A percentile compares a stretch with the other conserved stretches of the same genome.
These are phyloP conservation scores for Hirtodrosophila alboralis DNA, from an alignment of 2,888 invertebrate species.

Conservation along the genomic window DNA sequence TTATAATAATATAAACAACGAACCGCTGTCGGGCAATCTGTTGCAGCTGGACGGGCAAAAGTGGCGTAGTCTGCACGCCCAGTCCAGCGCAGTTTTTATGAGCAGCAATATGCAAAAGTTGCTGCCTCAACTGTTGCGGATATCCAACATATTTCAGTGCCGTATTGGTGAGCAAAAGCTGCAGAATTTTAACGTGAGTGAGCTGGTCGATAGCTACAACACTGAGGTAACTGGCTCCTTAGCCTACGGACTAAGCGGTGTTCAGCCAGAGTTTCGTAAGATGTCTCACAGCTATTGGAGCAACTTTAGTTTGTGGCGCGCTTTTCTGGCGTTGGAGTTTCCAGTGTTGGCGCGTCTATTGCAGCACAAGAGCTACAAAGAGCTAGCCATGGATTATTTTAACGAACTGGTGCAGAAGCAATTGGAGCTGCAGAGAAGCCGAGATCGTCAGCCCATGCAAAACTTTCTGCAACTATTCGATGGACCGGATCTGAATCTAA, in stretches of 20 bases:
- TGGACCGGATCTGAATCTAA: conserved; percentile 57
- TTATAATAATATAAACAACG: conserved; percentile 75
- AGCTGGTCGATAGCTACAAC: conserved; percentile 84
- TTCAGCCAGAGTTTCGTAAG: conserved; percentile 81
- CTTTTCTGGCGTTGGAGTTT: conserved; percentile 69
- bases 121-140: conserved; percentile 64
- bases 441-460: conserved; percentile 68
- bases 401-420: conserved; percentile 62
- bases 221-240: conserved; percentile 85
- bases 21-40: conserved; percentile 83
- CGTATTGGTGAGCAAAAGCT: conserved; percentile 65
- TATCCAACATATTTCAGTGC: conserved; percentile 50
- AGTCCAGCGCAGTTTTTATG: conserved; percentile 72
- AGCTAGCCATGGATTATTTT: conserved; percentile 72
- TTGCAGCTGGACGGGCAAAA: conserved; percentile 83
- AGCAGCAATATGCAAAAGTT: conserved; percentile 73
- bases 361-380: conserved; percentile 57
- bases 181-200: conserved; percentile 81
- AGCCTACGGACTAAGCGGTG: conserved; percentile 84
- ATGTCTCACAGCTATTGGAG: conserved; percentile 63
- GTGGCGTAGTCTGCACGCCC: conserved; percentile 82
- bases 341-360: conserved; percentile 70
- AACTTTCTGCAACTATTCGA: conserved; percentile 86
- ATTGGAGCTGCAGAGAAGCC: conserved; percentile 63
- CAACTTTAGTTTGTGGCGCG: conserved; percentile 61